Conservation (phyloP, 2,888 invertebrate species). For the Lacanobia wlatinum region DNA sequence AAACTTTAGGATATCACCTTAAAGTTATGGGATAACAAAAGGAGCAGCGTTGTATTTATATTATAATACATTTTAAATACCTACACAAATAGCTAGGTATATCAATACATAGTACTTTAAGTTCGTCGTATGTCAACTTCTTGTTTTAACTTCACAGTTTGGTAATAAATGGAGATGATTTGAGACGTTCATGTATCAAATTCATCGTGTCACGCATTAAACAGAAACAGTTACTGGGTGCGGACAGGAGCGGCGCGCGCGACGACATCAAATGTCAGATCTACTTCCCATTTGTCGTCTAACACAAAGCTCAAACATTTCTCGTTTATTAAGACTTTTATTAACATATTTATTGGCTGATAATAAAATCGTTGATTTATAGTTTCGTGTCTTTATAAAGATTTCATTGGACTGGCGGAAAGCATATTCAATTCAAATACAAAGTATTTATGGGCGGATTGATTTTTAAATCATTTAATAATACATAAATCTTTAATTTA, state of each 20-base stretch:
- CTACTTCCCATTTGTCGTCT: conserved; percentile 45
- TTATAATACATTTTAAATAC: no score
- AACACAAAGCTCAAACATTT: conserved; percentile 37
- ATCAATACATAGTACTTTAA: no score
- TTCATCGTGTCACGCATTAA: not conserved
- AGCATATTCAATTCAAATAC: conserved; percentile 45
- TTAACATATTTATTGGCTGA: conserved; percentile 50
- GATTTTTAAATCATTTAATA: conserved; percentile 48
- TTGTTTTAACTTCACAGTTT: no score
- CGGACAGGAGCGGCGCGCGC: conserved; percentile 23
- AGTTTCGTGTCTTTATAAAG: conserved; percentile 40
- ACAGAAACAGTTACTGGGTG: not conserved
- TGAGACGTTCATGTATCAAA: no score
- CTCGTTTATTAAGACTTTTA: conserved; percentile 50
- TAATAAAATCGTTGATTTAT: conserved; percentile 60
- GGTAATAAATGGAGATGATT: no score
- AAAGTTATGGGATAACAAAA: no score
- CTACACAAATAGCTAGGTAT: no score
- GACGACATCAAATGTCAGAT: conserved; percentile 21
- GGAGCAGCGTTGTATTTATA: no score
- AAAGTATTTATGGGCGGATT: conserved; percentile 45
- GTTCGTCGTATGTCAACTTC: no score
- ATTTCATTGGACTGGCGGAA: conserved; percentile 42
- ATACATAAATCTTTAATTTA: conserved; percentile 46
- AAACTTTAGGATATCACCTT: no score